Percentiles rank a stretch among this genome's conserved stretches.
Conservation (phyloP, 1,140 invertebrate species). For the Drosophila athabasca region DNA sequence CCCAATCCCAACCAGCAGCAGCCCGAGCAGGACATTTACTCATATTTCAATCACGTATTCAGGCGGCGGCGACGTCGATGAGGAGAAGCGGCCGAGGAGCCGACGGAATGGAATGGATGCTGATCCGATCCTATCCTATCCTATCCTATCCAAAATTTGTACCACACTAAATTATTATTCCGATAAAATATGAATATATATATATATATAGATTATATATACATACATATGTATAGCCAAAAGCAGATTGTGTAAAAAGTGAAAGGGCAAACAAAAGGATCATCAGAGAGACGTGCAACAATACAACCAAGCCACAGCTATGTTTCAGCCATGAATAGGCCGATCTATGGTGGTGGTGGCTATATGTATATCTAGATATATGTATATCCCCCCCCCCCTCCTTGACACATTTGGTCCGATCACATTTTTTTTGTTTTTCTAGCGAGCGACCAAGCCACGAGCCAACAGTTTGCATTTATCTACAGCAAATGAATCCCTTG, state of each 20-base stretch:
- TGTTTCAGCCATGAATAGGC: constrained; percentile 36
- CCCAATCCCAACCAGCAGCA: constrained; percentile 66
- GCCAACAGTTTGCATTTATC: constrained; percentile 78
- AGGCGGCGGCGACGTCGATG: constrained; percentile 59
- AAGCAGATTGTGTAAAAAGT: constrained; percentile 59
- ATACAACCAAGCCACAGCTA: constrained; percentile 41
- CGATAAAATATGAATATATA: constrained; percentile 19
- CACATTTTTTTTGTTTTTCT: background rate
- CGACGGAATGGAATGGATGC: constrained; percentile 4
- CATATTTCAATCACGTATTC: constrained; percentile 81
- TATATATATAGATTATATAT: constrained; percentile 44
- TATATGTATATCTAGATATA: constrained; percentile 26
- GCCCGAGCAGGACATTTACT: constrained; percentile 77
- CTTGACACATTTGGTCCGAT: constrained; percentile 29
- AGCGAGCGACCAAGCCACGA: constrained; percentile 65
- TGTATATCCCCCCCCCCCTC: background rate
- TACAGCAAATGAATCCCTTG: constrained; percentile 39
- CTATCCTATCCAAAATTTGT: constrained; percentile 23
- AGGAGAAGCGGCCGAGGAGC: background rate
- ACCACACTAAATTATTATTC: constrained; percentile 42
- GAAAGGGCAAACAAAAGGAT: background rate
- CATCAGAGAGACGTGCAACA: constrained; percentile 32
- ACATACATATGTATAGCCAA: constrained; percentile 49
- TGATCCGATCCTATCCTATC: background rate
- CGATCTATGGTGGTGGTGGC: background rate